Evolutionary conservation across 2,888 invertebrate genomes (phyloP), one percentile per base, ranked within the genome.

Genomic region (Eupsilia transversa): DNA sequence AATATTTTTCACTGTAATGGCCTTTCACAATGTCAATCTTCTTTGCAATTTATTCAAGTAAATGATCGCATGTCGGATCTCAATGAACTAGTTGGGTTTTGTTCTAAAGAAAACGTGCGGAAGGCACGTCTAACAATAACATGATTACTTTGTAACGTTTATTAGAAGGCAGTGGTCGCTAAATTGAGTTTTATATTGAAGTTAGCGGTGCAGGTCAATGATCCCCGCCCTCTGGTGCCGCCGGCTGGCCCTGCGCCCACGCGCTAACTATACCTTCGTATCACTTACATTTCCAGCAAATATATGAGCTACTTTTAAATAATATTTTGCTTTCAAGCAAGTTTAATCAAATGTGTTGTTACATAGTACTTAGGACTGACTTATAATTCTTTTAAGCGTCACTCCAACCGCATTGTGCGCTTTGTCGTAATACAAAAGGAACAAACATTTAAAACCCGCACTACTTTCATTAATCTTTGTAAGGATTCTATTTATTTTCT

Each of bases 131-230:
- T 83, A 77, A 84, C 86, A 86, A 88, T 87, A 89, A 88, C 83
- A 85, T 85, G 87, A 90, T 88, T 89, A 90, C 88, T 85, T 86
- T 81, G 84, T 88, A 89, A 87, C 88, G 87, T 90, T 91, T 90
- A 92, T 91, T 89, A 89, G 85, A 85, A 83, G 85, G 82, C 79
- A 84, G 85, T 87, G 89, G 87, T 88, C 84, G 85, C 85, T 86
- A 87, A 91, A 91, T 89, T 85, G 89, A 88, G 89, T 89, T 89
- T 87, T 82, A 87, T 80, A 79, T 74, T 67, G 68, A 74, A 82
- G 84, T 74, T 79, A 71, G 70, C 65, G 74, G 52, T 66, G 54
- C 84, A 87, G 92, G 90, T 92, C 91, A 80, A 87, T 88, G 92
- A 90, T 41, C 91, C 68, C 74, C 84, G 88, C 89, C 88, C 87